A percentile compares a stretch with the other conserved stretches of the same genome.
Conservation (phyloP, 2,888 invertebrate species). For the Argyra leucocephala region DNA sequence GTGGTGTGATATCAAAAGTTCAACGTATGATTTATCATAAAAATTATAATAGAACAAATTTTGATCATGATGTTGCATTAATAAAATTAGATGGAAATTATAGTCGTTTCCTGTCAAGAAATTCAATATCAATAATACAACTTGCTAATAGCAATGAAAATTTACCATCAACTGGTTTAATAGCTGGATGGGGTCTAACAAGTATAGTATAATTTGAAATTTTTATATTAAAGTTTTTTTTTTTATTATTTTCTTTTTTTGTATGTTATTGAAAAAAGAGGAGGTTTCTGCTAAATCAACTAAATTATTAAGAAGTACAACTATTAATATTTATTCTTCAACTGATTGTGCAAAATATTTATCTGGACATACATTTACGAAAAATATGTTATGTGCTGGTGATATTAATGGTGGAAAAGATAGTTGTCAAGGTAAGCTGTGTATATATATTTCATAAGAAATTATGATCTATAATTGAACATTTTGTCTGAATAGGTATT, state of each 20-base stretch:
- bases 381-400: slow-evolving; percentile 12
- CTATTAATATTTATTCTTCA: background rate
- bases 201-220: background rate
- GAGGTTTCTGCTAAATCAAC: background rate
- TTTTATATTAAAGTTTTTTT: background rate
- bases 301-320: background rate
- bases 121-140: background rate
- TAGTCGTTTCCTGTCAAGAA: background rate
- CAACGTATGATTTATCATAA: slow-evolving; percentile 9
- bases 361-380: background rate
- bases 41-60: slow-evolving; percentile 8
- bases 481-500: too few species aligned
- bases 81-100: background rate
- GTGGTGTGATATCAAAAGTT: slow-evolving; percentile 11
- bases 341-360: background rate
- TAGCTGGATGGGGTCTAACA: slow-evolving; percentile 15
- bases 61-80: background rate
- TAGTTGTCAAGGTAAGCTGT: slow-evolving; percentile 12
- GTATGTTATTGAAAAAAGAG: background rate
- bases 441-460: too few species aligned
- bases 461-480: too few species aligned
- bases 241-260: background rate
- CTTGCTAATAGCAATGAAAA: background rate
- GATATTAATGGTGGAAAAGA: slow-evolving; percentile 4
- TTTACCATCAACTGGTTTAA: background rate